A percentile compares a stretch with the other conserved stretches of the same genome.
Conservation (phyloP, 2,888 invertebrate genomes). For the Elmis aenea region DNA sequence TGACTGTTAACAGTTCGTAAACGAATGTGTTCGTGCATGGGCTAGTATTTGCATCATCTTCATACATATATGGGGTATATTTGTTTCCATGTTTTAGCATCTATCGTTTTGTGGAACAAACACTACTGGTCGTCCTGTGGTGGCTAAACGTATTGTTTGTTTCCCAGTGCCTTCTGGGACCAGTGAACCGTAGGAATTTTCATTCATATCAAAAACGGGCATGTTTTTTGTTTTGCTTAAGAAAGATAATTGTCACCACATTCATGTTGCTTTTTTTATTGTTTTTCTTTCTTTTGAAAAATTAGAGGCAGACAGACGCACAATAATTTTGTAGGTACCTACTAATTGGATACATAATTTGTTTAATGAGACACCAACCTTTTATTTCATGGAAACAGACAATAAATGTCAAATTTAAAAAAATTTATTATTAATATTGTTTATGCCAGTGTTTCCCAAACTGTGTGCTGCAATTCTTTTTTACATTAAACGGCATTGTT, state of each 20-base stretch:
- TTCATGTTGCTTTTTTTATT: not conserved
- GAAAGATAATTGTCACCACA: not conserved
- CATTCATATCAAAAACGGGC: conserved; percentile 29
- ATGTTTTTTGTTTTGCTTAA: conserved; percentile 27
- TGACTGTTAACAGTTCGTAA: too few species aligned
- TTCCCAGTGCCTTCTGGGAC: conserved; percentile 25
- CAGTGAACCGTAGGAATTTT: conserved; percentile 36
- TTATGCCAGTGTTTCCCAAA: too few species aligned
- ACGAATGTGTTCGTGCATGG: conserved; percentile 27
- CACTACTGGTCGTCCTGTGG: conserved; percentile 30
- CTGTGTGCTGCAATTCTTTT: too few species aligned
- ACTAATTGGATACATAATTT: too few species aligned
- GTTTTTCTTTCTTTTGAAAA: too few species aligned
- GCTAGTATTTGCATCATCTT: conserved; percentile 30
- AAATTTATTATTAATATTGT: too few species aligned
- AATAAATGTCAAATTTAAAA: too few species aligned
- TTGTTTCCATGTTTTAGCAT: conserved; percentile 45
- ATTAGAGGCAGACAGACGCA: too few species aligned
- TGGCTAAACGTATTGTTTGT: conserved; percentile 28
- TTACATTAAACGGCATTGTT: too few species aligned
- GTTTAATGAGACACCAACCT: too few species aligned
- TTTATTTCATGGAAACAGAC: too few species aligned
- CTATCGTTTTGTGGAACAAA: conserved; percentile 27
- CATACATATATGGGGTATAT: conserved; percentile 46
- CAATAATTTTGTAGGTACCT: too few species aligned